Evolutionary conservation across 2,888 invertebrate genomes (phyloP), one percentile per base, ranked within the genome.

Genomic region (Nasonovia ribisnigri): DNA sequence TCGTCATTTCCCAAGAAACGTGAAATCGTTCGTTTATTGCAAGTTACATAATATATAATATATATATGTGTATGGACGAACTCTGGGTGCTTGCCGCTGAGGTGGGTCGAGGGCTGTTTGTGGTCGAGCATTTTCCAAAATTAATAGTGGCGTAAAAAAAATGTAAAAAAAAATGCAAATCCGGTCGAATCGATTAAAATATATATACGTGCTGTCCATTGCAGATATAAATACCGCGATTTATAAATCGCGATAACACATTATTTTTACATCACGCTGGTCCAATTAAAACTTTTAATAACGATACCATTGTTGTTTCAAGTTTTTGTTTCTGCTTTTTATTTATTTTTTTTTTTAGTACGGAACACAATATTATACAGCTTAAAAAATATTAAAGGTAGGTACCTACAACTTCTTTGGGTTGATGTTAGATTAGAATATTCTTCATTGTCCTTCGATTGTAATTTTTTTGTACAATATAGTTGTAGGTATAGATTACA

Each of bases 281-380:
- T 84, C 48, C 90, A 51, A 90, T 90, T 90, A 77, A 77, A 77
- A 90, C 48, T 77, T 90, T 90, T 48, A 67, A 90, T 43, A 26
- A 42, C 90, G 48, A 51, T 43, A 77, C 46, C 67, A 67, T 90
- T 90, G 51, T 90, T 90, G 36, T 51, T 90, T 67, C 5, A 26
- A 5, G 51, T 54, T 42, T 88, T 43, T 84, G 20, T 84, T 43
- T 88, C 11, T 54, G 36, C 26, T 42, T 57, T 88, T 48, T 29
- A 10, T 8, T 88, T 54, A 26, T 88, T 51, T 54, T 13, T 26
- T 54, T 88, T 57, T n/a, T n/a, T 6, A 67, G 11, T 84, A 84
- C 11, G 0, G 24, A 51, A 51, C 51, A 36, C 51, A 8, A 36
- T 54, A 54, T 88, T 36, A 54, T 36, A 48, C 20, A 16, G n/a